Conservation (phyloP, 2,888 invertebrate genomes). For the Pantelozetes paolii region DNA sequence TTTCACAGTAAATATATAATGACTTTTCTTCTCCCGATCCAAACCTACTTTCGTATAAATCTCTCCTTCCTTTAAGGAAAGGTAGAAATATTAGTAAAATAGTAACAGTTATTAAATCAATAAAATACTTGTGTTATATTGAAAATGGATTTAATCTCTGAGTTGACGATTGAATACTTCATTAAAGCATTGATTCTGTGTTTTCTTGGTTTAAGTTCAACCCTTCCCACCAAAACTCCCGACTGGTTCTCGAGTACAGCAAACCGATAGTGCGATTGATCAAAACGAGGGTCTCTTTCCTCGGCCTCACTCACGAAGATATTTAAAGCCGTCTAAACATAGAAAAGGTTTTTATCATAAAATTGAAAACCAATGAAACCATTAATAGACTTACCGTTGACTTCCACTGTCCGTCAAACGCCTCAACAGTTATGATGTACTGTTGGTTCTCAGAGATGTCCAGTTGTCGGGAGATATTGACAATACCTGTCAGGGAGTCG, state of each 20-base stretch:
- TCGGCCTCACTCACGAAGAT: conserved; percentile 49
- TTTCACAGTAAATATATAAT: conserved; percentile 49
- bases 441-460: conserved; percentile 49
- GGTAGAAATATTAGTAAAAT: neutral
- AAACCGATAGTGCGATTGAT: conserved; percentile 48
- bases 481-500: conserved; percentile 78
- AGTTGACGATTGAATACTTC: conserved; percentile 48
- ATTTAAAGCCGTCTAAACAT: conserved; percentile 47
- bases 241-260: conserved; percentile 49
- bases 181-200: conserved; percentile 46
- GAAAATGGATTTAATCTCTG: conserved; percentile 47
- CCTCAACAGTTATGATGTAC: conserved; percentile 49
- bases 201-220: conserved; percentile 48
- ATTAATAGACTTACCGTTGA: conserved; percentile 45
- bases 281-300: conserved; percentile 49
- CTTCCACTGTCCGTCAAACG: conserved; percentile 49
- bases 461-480: conserved; percentile 61
- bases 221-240: conserved; percentile 49
- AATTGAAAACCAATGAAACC: neutral
- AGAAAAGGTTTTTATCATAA: neutral
- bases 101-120: neutral
- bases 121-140: conserved; percentile 46
- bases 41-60: conserved; percentile 51
- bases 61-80: conserved; percentile 63
- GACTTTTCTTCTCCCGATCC: conserved; percentile 49